Evolutionary conservation across 2,888 invertebrate species (phyloP), one percentile per base, ranked within the genome.

Genomic region (Dorcus hopei): DNA sequence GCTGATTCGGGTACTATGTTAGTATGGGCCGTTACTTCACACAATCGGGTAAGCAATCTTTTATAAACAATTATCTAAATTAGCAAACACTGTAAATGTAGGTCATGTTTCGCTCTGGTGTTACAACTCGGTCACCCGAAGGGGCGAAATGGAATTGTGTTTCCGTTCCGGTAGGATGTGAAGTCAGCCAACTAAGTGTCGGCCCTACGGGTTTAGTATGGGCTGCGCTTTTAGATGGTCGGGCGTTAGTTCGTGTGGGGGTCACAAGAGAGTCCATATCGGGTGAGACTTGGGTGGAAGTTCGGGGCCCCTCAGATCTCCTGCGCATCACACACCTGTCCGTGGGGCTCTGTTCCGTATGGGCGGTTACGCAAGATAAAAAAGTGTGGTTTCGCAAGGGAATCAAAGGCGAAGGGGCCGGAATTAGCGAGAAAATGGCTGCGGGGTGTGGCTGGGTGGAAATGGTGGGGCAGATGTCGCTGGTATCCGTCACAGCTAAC

Each of bases 21-120:
- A 59, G 95, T 97, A 7, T 97, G 96, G 96, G 92, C 94, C 8
- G 91, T 96, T 53, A 96, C 96, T 33, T 90, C 95, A 38, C 90
- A 93, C 74, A 95, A 95, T 53, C 81, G 94, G 72, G 92, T 90
- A 78, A 74, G 56, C 11, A n/a, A 7, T 2, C 8, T 11, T 7
- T 3, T 26, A 4, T 33, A 1, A 33, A 6, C 3, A 33, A 33
- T 33, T 33, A 2, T 19, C 2, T 19, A 19, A 2, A 41, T 11
- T 41, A 41, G 41, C 41, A 41, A 41, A 19, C 3, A 19, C 19
- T 33, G 26, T 33, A 6, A 33, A 5, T 33, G 26, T 64, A 88
- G 88, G 85, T 94, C 26, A 92, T 95, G 90, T 92, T 89, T 71
- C 85, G 96, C 68, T 85, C 87, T 58, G 91, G 91, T 9, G 93